Evolutionary conservation across 2,888 invertebrate species (phyloP), one percentile per base, ranked within the genome.

Genomic region (Lobophora halterata): DNA sequence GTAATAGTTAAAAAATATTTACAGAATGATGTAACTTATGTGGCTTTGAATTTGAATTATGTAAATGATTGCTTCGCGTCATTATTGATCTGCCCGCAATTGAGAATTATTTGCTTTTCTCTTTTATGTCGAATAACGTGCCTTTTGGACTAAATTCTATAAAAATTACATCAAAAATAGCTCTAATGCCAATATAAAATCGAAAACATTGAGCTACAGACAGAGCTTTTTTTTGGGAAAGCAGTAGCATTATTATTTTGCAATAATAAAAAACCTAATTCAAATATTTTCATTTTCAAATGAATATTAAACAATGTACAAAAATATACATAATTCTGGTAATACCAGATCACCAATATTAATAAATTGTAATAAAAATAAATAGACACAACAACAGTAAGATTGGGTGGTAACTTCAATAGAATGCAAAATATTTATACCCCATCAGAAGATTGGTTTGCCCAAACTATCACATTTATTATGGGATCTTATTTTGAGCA

Each of bases 391-490:
- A 17, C 3, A 10, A 10, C 8, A 9, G 6, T 16, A 34, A 40
- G 17, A 36, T 20, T 16, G 16, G 32, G 27, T 46, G 46, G 46
- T 46, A 41, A 46, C 46, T 40, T 41, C 23, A 23, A 25, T 25
- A 28, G 21, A 32, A 36, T 45, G 23, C 16, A 27, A 23, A 26
- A 34, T 27, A 8, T 30, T 19, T 28, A 24, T 17, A 35, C 11
- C 20, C 11, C 20, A 12, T 2, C 26, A n/a, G 13, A 32, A 12
- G 9, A 16, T 6, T n/a, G n/a, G n/a, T n/a, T n/a, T 25, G 25
- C 12, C n/a, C 29, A 23, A 41, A 55, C 53, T 71, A 75, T 71
- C 71, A 76, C 74, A 71, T 14, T 30, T 23, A 4, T 21, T 19
- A 38, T 28, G 36, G 41, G 47, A 47, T 19, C 21, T 21, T 42